phyloP scores from a whole-genome alignment of 1,140 invertebrate genomes.

The Vollenhovia emeryi region DNA sequence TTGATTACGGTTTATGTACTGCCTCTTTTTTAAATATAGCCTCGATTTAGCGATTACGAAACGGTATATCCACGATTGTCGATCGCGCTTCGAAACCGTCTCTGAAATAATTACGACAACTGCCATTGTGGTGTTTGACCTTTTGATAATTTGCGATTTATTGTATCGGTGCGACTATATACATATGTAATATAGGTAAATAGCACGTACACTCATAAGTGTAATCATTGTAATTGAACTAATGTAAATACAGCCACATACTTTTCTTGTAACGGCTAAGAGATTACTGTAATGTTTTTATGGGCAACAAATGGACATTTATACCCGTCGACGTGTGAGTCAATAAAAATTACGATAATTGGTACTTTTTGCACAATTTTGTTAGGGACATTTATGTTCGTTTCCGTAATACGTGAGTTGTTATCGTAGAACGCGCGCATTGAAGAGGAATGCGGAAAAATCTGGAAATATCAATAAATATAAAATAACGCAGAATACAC shows the following conservation, averaged over 20 bases:
- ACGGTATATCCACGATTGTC: constrained; percentile 4
- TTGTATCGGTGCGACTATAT: constrained; percentile 61
- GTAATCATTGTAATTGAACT: constrained; percentile 68
- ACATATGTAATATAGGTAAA: constrained; percentile 73
- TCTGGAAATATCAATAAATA: not conserved
- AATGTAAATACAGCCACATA: constrained; percentile 73
- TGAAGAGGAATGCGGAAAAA: not conserved
- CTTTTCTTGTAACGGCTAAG: constrained; percentile 65
- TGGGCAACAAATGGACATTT: constrained; percentile 74
- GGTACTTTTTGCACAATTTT: constrained; percentile 34
- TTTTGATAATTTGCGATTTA: constrained; percentile 38
- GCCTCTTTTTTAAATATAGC: constrained; percentile 33
- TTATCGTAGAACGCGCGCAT: not conserved
- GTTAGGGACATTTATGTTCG: not conserved
- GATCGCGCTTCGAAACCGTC: constrained; percentile 17
- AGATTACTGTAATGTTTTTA: constrained; percentile 76
- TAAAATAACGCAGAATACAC: not conserved
- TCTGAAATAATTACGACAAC: constrained; percentile 32
- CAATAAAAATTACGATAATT: constrained; percentile 69
- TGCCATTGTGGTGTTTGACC: constrained; percentile 50
- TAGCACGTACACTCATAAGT: constrained; percentile 58
- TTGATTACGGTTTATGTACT: constrained; percentile 27
- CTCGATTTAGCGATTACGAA: constrained; percentile 22
- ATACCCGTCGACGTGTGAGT: constrained; percentile 62
- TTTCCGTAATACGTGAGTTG: not conserved